Base-by-base conservation (phyloP, 2,888 invertebrate genomes). In the Litoditis marina region DNA sequence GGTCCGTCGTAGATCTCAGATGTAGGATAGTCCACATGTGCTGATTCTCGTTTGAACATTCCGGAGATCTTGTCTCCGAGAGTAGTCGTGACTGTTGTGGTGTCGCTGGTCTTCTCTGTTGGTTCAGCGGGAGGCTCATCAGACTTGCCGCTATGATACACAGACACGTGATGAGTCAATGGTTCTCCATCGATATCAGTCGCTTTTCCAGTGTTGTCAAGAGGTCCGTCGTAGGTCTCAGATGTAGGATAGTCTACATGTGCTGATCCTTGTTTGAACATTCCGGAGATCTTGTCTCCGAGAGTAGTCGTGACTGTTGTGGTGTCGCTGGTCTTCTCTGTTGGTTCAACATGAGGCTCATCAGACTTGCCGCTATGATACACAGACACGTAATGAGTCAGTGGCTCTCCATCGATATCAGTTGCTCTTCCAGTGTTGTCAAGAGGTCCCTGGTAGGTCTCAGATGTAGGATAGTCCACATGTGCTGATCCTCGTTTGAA, bases 231-330 rank as follows among this genome's bases (percentile, higher is more conserved):
- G 60, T 67, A 72, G 44, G 39, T 30, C 30, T 68, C 71, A 50
- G 64, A 63, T 19, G 39, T 60, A 39, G 74, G 74, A 44, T 68
- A 74, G 56, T 73, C 72, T 19, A 59, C 55, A 31, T 74, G 73
- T 50, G 74, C 64, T 11, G 67, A 59, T 25, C 59, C 54, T 32
- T 54, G 54, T 32, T 60, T 53, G 56, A 62, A 66, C 53, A 61
- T 30, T 60, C 51, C 56, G 13, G 54, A 46, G 39, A 54, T 52
- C 69, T 69, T 53, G 36, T 54, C 13, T 30, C 52, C 51, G 44
- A 42, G 16, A 28, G 57, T 22, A 16, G 19, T 28, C 13, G 34
- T 34, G 16, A 46, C 51, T 56, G 42, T 25, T n/a, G 32, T 65
- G 2, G 30, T 30, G n/a, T n/a, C n/a, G n/a, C n/a, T n/a, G n/a